phyloP scores from a whole-genome alignment of 2,113 vertebrate genomes.

The Mesembrinibis cayennensis region DNA sequence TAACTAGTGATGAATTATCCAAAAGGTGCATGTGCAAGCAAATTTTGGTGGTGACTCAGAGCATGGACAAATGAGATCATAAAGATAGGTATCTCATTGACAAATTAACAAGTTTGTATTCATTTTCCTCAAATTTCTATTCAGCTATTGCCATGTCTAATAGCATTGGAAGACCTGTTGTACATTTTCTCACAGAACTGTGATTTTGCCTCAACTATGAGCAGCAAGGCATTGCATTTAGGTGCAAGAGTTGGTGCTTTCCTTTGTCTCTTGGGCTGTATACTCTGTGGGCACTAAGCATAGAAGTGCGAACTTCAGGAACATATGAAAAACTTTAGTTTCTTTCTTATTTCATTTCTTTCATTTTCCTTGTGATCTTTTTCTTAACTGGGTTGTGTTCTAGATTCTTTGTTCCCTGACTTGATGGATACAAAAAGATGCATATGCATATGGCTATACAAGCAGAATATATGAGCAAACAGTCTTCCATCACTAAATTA shows the following conservation, averaged over 20 bases:
- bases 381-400: background rate
- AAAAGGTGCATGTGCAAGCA: background rate
- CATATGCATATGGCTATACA: too few species aligned
- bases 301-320: background rate
- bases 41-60: background rate
- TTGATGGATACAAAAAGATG: background rate
- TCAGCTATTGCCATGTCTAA: background rate
- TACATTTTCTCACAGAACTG: background rate
- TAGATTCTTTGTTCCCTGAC: background rate
- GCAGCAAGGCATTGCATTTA: background rate
- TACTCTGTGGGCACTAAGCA: background rate
- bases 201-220: background rate
- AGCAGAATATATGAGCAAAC: background rate
- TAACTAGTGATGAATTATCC: background rate
- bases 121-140: background rate
- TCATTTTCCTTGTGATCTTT: background rate
- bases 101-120: background rate
- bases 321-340: rapidly evolving
- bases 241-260: background rate
- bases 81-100: background rate
- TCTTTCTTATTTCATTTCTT: background rate
- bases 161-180: background rate
- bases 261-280: background rate
- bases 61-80: background rate
- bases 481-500: background rate